Conservation (phyloP, 2,888 invertebrate genomes). For the Candidula unifasciata region DNA sequence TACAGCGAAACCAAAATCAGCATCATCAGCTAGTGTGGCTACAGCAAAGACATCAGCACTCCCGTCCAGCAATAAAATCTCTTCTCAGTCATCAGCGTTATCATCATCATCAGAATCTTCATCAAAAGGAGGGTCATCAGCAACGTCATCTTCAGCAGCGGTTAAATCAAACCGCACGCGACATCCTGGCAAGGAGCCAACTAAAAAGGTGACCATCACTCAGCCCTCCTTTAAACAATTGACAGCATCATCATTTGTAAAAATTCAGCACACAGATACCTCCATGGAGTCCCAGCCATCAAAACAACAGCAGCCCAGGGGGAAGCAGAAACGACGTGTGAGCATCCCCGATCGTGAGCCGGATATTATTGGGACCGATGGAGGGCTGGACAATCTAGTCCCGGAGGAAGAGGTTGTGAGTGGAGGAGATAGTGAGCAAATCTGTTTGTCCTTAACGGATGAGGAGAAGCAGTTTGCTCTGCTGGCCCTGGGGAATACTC, state of each 20-base stretch:
- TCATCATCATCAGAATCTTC: slow-evolving; percentile 17
- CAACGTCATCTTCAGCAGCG: not conserved
- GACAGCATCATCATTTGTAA: slow-evolving; percentile 24
- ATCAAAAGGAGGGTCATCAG: no score
- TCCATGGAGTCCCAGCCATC: not conserved
- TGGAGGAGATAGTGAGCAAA: slow-evolving; percentile 53
- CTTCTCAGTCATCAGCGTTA: not conserved
- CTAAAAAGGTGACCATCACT: not conserved
- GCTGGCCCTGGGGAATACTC: slow-evolving; percentile 68
- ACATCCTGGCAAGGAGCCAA: not conserved
- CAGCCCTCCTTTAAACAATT: not conserved
- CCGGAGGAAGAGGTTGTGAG: slow-evolving; percentile 55
- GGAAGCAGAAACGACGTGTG: slow-evolving; percentile 53
- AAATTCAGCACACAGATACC: not conserved
- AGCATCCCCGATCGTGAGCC: slow-evolving; percentile 62
- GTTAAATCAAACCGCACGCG: not conserved
- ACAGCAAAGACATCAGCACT: not conserved
- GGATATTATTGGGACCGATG: slow-evolving; percentile 68
- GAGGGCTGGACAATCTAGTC: slow-evolving; percentile 67
- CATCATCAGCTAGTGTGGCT: not conserved
- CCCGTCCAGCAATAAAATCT: not conserved
- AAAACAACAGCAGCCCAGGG: slow-evolving; percentile 26
- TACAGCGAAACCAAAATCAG: not conserved
- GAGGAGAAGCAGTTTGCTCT: slow-evolving; percentile 71
- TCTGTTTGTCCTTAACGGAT: slow-evolving; percentile 62